Evolutionary conservation across 2,797 vertebrate genomes (phyloP).

Genomic region (Setipinna tenuifilis): DNA sequence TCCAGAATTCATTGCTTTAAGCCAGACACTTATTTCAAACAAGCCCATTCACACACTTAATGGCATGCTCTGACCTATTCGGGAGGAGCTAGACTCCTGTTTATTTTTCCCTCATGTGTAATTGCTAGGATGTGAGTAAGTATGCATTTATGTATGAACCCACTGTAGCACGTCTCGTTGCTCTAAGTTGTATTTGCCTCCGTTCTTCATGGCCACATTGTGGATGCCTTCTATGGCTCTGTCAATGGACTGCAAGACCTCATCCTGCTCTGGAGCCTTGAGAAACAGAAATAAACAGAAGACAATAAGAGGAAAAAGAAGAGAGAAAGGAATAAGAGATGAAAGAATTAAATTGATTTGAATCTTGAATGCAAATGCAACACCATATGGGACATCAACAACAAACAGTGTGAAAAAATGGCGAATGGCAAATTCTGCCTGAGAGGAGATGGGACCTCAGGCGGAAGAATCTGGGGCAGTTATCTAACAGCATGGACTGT

Average conservation of each 20-base stretch:
- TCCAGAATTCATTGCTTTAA: too few species aligned
- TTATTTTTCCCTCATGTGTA: neutral
- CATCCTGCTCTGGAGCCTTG: slow-evolving; percentile 88
- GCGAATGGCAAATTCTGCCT: slow-evolving; percentile 40
- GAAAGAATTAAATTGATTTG: neutral
- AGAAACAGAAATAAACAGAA: neutral
- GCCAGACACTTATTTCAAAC: too few species aligned
- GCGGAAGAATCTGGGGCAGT: slow-evolving; percentile 61
- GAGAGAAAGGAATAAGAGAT: neutral
- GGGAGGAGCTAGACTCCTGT: neutral
- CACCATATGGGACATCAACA: slow-evolving; percentile 18
- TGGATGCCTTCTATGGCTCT: slow-evolving; percentile 96
- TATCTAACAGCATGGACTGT: slow-evolving; percentile 55
- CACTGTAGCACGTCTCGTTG: slow-evolving; percentile 97
- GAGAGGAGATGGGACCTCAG: slow-evolving; percentile 50
- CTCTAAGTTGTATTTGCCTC: slow-evolving; percentile 97
- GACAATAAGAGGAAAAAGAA: neutral
- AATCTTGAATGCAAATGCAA: neutral
- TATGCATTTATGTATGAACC: slow-evolving; percentile 63
- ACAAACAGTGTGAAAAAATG: slow-evolving; percentile 34
- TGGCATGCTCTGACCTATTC: too few species aligned
- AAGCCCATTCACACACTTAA: too few species aligned
- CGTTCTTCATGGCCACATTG: slow-evolving; percentile 93
- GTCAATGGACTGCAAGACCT: slow-evolving; percentile 95
- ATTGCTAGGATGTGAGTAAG: neutral